Base-by-base conservation (phyloP, 1,140 invertebrate genomes). In the Drosophila mayri region DNA sequence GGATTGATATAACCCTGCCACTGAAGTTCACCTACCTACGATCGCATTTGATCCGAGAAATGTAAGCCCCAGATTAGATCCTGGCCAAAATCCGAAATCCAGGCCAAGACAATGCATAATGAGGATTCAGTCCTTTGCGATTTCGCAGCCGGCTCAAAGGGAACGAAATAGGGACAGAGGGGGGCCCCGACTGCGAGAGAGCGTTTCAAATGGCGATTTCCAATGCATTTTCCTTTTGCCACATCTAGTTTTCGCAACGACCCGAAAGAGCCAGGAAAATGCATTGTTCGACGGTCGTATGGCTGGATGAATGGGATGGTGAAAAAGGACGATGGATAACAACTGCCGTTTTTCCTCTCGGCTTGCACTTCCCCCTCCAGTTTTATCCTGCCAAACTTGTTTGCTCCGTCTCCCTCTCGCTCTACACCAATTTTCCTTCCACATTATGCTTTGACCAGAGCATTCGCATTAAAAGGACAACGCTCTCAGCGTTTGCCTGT, bases 381-480 rank as follows among this genome's bases (percentile, higher is more conserved):
- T 62, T 78, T 90, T 85, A 72, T 88, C 81, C 81, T 90, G 81
- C 52, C 86, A 90, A 88, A 88, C 85, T 90, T 88, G 85, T 88
- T 88, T 88, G 73, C 64, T 66, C 50, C 50, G 41, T 62, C 55
- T 77, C 54, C 50, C 80, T 67, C 54, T 50, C 32, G 68, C 78
- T 68, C 67, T 60, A 54, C 70, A 81, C 60, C 38, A 73, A 62
- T 81, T 88, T 90, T 90, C 61, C 70, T 84, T 71, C 58, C 55
- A 76, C 80, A 88, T 87, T 88, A 74, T 82, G 80, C 85, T 88
- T 86, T 87, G 38, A 54, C 66, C 63, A 61, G 63, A 80, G 79
- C 83, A 81, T 86, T 88, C 84, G 84, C 84, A 88, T 90, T 90
- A 90, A 90, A 90, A 90, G 85, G 85, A 90, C 85, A 90, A 90